Base-by-base conservation (phyloP, 35 echinoderm and acorn worm species). In the Strongylocentrotus purpuratus region DNA sequence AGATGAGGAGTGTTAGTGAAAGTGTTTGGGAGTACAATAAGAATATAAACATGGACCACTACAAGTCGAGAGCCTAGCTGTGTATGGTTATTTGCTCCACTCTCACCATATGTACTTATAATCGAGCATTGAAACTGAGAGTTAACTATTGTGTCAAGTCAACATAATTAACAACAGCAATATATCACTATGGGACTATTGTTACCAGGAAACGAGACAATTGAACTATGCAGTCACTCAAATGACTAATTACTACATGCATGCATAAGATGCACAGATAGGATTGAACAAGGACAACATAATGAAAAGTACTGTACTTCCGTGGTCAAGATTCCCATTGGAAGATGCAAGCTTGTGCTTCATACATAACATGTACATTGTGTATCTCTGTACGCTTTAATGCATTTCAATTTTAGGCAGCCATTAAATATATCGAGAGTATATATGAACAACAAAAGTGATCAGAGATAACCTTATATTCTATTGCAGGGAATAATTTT, bases 201-300 rank as follows among this genome's bases (percentile, higher is more conserved):
- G 65, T 22, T 78, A 78, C 65, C 7, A 78, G 65, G 65, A 78
- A 78, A 78, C 65, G 7, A 78, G 22, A 78, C 25, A 78, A 78
- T 8, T 18, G 7, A 59, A 14, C 25, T 78, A 4, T 78, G 65
- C 65, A 78, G 65, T 78, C 65, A 78, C 25, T 78, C 65, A 78
- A n/a, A 78, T 78, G 7, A 28, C 65, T 78, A 78, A 28, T 11
- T 7, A 78, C 20, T 78, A 78, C 18, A 78, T 78, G 65, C 65
- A 78, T 78, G 65, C 65, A n/a, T 78, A 78, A 78, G 65, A 78
- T 78, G 65, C 65, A 78, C 20, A 28, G 65, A 78, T n/a, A 78
- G 28, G 65, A 78, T n/a, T 22, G 4, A 8, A 78, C 20, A 28
- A 78, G 65, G 20, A 18, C 65, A 5, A 78, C 65, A 78, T 28